Percentiles rank a stretch among this genome's conserved stretches.
Conservation (phyloP, 2,113 vertebrate genomes). For the Oceanites oceanicus region DNA sequence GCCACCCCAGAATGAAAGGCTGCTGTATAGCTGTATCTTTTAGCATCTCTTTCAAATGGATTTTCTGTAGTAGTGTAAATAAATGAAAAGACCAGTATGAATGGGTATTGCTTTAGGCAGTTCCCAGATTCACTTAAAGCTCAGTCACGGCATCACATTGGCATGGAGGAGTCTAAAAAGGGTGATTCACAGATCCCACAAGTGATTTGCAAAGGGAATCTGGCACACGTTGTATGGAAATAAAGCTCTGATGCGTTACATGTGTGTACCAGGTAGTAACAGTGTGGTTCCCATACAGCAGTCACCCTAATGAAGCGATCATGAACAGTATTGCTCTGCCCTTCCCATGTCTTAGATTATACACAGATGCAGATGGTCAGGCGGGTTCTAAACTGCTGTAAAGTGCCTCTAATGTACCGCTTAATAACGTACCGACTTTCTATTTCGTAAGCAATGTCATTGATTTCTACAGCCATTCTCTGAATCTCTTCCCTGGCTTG, state of each 20-base stretch:
- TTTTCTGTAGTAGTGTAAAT: constrained; percentile 34
- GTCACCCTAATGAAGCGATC: not conserved
- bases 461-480: constrained; percentile 82
- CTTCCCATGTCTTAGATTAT: not conserved
- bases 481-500: constrained; percentile 88
- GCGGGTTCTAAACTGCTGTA: not conserved
- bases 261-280: not conserved
- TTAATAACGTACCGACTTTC: constrained; percentile 79
- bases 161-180: constrained; percentile 2
- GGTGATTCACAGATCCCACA: constrained; percentile 27
- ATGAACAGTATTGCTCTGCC: not conserved
- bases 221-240: constrained; percentile 18
- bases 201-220: constrained; percentile 11
- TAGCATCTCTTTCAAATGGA: constrained; percentile 26
- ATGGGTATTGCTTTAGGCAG: constrained; percentile 49
- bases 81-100: constrained; percentile 35
- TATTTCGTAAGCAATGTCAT: constrained; percentile 84
- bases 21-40: constrained; percentile 1
- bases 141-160: constrained; percentile 12
- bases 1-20: constrained; percentile 8
- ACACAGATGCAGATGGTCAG: not conserved
- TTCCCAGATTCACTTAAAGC: constrained; percentile 34
- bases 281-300: not conserved
- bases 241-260: not conserved
- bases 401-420: not conserved